A percentile compares a stretch with the other conserved stretches of the same genome.
These are phyloP conservation scores for Cyphomyrmex costatus DNA, from an alignment of 1,140 invertebrate species.

Conservation along the genomic window DNA sequence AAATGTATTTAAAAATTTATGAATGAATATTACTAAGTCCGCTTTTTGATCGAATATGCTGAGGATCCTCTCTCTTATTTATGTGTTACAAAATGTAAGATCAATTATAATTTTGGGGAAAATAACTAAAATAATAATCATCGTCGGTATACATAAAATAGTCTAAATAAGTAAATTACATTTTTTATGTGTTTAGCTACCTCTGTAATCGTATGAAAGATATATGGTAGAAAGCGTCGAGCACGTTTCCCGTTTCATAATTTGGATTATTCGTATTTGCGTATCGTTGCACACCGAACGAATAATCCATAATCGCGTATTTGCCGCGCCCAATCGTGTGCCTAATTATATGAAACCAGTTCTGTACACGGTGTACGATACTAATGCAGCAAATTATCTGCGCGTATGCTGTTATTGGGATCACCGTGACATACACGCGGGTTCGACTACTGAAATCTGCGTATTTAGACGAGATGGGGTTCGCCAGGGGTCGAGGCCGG, in stretches of 20 bases:
- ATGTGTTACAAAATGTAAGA: neutral
- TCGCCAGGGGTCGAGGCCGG: neutral
- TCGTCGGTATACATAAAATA: neutral
- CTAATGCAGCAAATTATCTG: conserved; percentile 56
- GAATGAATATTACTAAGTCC: too few relatives aligned
- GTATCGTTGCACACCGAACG: conserved; percentile 24
- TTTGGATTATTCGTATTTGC: conserved; percentile 24
- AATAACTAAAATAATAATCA: neutral
- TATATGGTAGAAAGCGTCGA: neutral
- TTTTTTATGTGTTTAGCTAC: neutral
- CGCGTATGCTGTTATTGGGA: conserved; percentile 49
- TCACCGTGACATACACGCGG: conserved; percentile 42
- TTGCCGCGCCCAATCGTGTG: conserved; percentile 41
- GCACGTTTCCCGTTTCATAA: neutral
- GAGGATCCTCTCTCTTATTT: too few relatives aligned
- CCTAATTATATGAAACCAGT: conserved; percentile 54
- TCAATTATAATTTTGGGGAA: neutral
- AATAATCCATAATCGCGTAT: conserved; percentile 53
- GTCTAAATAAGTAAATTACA: neutral
- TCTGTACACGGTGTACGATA: conserved; percentile 37
- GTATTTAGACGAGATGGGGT: neutral
- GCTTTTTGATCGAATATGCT: too few relatives aligned
- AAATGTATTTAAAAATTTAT: too few relatives aligned
- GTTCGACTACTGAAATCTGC: conserved; percentile 43
- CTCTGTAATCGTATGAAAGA: neutral